phyloP scores from a whole-genome alignment of 2,888 invertebrate genomes.

The Pachycephus smyrnensis region DNA sequence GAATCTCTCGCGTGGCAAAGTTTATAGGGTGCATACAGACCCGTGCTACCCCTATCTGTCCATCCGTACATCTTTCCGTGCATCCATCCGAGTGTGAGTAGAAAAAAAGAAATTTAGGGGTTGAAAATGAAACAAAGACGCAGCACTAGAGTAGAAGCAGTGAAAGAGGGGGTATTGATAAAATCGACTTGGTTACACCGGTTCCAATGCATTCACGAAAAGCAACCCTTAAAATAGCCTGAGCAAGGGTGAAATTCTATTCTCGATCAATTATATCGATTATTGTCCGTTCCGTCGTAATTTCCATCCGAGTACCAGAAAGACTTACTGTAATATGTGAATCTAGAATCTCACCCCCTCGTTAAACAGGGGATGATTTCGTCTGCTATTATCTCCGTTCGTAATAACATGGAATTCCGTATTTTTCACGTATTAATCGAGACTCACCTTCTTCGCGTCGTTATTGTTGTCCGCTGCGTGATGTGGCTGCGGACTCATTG shows the following conservation, averaged over 20 bases:
- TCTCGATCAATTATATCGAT: background rate
- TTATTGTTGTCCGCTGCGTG: constrained; percentile 93
- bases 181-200: background rate
- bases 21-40: background rate
- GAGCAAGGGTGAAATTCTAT: background rate
- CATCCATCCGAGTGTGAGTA: background rate
- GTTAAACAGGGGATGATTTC: too few species aligned
- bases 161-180: background rate
- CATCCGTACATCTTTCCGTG: background rate
- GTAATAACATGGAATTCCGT: background rate
- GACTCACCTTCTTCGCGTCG: constrained; percentile 93
- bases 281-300: background rate
- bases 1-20: constrained; percentile 31
- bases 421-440: background rate
- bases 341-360: background rate
- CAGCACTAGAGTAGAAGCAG: background rate
- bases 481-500: constrained; percentile 81
- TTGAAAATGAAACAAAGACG: background rate
- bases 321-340: background rate
- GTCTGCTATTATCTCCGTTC: too few species aligned
- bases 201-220: background rate
- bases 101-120: background rate
- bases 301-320: background rate
- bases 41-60: background rate
- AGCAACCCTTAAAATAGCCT: background rate